Base-by-base conservation (phyloP, 2,888 invertebrate species). In the Andricus quercusramuli region DNA sequence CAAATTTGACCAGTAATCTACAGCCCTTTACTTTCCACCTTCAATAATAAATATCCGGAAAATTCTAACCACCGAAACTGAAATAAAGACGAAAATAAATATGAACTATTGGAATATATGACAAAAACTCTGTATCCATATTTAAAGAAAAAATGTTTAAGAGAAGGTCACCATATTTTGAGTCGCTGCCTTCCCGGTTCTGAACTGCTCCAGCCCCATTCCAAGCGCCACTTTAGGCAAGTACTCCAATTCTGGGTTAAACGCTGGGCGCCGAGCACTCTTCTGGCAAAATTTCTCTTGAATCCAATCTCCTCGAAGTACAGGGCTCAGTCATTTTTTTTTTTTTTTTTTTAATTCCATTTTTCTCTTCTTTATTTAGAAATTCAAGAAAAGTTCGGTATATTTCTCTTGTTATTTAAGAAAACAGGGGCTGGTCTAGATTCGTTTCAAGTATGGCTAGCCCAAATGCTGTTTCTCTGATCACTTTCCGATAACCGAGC, bases 361-460 rank as follows among this genome's bases (percentile, higher is more conserved):
- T 32, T 8, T 32, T 32, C 8, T 29, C 29, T 29, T 29, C 29
- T 29, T 29, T 59, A n/a, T 59, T 3, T 9, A 59, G 59, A 59
- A 59, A 59, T 25, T 3, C 13, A 22, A 51, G 15, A 65, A 66
- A 37, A 9, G n/a, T 67, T n/a, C 0, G 41, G 41, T 8, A 77
- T 56, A 65, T 83, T 82, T 81, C 80, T 78, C 56, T 68, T 80
- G 79, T 83, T 84, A 81, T 78, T 80, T 80, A 82, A 83, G 84
- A 83, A 85, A 85, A 82, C 83, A 85, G 67, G 79, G 62, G n/a
- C 56, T 17, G 32, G 62, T 59, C 20, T 56, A 62, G 37, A 32
- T 77, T 62, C 77, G 20, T 59, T 59, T 66, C 22, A n/a, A 68
- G 44, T 78, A 80, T 64, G 62, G 68, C 62, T 80, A 62, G 76